Percentiles rank a stretch among this genome's conserved stretches.
Evolutionary conservation across 2,113 vertebrate species (phyloP).

Genomic region (Thomomys bottae): DNA sequence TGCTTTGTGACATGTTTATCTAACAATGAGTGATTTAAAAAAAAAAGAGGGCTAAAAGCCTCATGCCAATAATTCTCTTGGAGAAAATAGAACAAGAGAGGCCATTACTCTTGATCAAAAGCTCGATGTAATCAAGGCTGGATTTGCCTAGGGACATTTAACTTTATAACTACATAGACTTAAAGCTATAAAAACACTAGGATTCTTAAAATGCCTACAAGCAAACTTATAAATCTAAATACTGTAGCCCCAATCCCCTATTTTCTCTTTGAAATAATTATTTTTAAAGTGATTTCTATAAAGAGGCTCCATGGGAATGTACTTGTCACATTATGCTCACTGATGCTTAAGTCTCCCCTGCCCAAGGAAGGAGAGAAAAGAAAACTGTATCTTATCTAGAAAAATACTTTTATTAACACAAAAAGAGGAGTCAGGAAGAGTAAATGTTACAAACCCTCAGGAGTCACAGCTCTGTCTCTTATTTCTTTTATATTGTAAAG

Average conservation of each 20-base stretch:
- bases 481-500: too few relatives aligned
- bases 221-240: constrained; percentile 60
- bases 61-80: constrained; percentile 39
- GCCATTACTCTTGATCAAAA: constrained; percentile 72
- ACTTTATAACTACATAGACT: constrained; percentile 56
- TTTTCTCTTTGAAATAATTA: constrained; percentile 66
- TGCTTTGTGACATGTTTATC: constrained; percentile 60
- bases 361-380: not conserved
- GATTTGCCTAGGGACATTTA: constrained; percentile 63
- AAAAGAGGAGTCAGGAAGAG: not conserved
- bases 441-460: not conserved
- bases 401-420: constrained; percentile 16
- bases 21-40: constrained; percentile 54
- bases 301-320: constrained; percentile 41
- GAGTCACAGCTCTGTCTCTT: not conserved
- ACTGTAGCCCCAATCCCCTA: constrained; percentile 11
- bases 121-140: constrained; percentile 62
- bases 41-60: constrained; percentile 54
- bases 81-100: constrained; percentile 65
- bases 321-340: not conserved
- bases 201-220: constrained; percentile 65
- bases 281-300: constrained; percentile 58
- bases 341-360: not conserved
- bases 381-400: not conserved
- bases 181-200: constrained; percentile 66